phyloP scores from a whole-genome alignment of 2,113 vertebrate species.

The Nesoenas mayeri region DNA sequence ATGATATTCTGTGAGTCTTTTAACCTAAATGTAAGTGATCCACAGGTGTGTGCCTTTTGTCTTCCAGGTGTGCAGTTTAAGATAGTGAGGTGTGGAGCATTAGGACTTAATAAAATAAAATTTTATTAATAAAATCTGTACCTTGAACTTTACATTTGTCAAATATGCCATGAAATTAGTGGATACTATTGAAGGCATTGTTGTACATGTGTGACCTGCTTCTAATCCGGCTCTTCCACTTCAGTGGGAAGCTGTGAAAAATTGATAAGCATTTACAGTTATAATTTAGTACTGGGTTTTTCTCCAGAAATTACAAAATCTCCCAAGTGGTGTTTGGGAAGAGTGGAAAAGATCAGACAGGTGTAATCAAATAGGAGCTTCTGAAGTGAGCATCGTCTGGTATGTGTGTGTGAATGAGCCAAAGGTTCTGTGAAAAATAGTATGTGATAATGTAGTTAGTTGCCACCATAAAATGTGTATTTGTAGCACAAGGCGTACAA shows the following conservation, averaged over 20 bases:
- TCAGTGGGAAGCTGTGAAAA: neutral
- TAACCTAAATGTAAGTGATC: neutral
- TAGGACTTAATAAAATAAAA: neutral
- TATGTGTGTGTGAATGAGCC: neutral
- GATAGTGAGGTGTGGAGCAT: neutral
- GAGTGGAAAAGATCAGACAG: neutral
- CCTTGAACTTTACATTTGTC: neutral
- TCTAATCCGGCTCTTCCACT: neutral
- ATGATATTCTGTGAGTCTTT: neutral
- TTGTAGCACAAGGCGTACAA: neutral
- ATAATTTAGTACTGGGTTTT: neutral
- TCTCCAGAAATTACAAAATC: neutral
- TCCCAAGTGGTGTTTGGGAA: neutral
- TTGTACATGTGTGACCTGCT: neutral
- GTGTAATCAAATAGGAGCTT: neutral
- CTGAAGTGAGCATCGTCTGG: neutral
- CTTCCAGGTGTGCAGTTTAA: neutral
- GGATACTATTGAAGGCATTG: neutral
- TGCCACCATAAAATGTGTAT: neutral
- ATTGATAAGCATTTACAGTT: neutral
- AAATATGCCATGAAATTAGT: neutral
- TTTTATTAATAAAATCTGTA: neutral
- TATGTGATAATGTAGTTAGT: neutral
- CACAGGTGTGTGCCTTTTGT: neutral
- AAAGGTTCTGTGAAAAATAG: neutral